Base-by-base conservation (phyloP, 2,797 vertebrate species). In the Odontamblyopus rebecca region DNA sequence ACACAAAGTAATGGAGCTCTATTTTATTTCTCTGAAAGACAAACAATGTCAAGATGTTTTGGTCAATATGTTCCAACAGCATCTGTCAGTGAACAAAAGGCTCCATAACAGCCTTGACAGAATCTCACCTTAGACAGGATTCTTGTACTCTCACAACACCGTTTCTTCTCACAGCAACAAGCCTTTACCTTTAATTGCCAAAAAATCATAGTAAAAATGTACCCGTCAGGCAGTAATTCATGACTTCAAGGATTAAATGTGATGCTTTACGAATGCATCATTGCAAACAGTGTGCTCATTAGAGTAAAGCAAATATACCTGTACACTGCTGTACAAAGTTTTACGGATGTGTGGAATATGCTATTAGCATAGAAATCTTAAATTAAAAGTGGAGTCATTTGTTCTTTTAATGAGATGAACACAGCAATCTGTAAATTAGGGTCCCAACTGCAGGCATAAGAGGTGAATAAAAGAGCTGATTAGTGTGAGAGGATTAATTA, bases 1-100 rank as follows among this genome's bases (percentile, higher is more conserved):
- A 82, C 76, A 88, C 72, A 74, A 88, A 87, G 80, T 88, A 91
- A 92, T 80, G 77, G 89, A 87, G 85, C 73, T 89, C 82, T 79
- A 86, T 86, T 92, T 91, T 93, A 89, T 90, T 91, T 84, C 85
- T 90, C 88, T 92, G 87, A 91, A 91, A 91, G 85, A 89, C 88
- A 88, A 89, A 90, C 87, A 88, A 84, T 90, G 87, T 86, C 86
- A 88, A 86, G 83, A 89, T 89, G 89, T 89, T 89, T 92, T 84
- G 83, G 84, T 90, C 85, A 88, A 86, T 88, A 77, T 76, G 78
- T 86, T 91, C 57, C 82, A 89, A 84, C 86, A 84, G 76, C 81
- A 82, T 65, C 75, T 70, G 83, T 81, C 76, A 76, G 74, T 16
- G 63, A 89, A 88, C 85, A 91, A 88, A 86, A 86, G 74, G 75